These are phyloP conservation scores for Mus pahari DNA, from an alignment of 2,113 vertebrate genomes.

Conservation along the genomic window DNA sequence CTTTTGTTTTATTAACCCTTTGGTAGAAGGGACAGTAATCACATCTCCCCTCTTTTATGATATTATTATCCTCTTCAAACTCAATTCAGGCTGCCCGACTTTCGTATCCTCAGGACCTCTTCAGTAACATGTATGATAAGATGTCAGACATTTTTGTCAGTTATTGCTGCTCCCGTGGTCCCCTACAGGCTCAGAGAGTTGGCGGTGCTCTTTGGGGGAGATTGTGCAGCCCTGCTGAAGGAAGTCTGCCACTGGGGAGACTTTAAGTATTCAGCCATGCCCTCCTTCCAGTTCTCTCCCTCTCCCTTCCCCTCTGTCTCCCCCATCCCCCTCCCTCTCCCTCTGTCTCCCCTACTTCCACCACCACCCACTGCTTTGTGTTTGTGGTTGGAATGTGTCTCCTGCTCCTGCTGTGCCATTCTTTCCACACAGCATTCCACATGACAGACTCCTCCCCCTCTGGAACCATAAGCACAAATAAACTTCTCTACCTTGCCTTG, in stretches of 20 bases:
- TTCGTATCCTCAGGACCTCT: neutral
- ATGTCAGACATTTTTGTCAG: neutral
- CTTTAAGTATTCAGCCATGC: neutral
- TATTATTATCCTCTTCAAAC: neutral
- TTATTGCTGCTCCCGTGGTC: neutral
- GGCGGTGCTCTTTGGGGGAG: neutral
- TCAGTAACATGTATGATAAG: neutral
- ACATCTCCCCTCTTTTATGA: neutral
- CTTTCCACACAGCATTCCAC: neutral
- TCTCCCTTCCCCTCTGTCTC: neutral
- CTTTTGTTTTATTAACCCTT: neutral
- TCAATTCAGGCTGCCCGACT: neutral
- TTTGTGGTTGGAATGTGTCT: neutral
- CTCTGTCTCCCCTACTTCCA: too few species aligned
- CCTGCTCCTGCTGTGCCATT: neutral
- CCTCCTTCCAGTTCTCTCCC: neutral
- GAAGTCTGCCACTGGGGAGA: neutral
- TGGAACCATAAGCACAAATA: neutral
- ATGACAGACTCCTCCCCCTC: neutral
- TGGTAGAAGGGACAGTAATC: neutral
- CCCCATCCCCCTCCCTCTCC: neutral
- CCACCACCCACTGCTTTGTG: neutral
- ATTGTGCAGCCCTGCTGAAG: neutral
- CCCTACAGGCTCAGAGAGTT: neutral
- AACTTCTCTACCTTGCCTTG: neutral